Evolutionary conservation across 2,888 invertebrate species (phyloP).

Genomic region (Mellilla xanthometata): DNA sequence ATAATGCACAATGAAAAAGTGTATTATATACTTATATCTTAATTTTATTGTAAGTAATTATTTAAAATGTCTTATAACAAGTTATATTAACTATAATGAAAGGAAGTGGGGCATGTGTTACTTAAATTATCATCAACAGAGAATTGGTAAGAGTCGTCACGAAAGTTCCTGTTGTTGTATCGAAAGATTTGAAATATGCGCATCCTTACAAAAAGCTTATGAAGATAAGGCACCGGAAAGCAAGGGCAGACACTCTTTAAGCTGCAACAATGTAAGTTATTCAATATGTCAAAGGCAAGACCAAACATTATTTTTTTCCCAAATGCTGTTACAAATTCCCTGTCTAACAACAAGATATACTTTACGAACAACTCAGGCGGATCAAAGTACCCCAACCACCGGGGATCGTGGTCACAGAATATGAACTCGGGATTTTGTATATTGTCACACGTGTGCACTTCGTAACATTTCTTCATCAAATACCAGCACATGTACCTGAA

Average conservation of each 20-base stretch:
- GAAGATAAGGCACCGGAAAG: conserved; percentile 3
- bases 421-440: not conserved
- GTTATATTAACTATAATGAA: too few species aligned
- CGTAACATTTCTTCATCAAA: conserved; percentile 1
- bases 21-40: too few species aligned
- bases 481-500: conserved; percentile 1
- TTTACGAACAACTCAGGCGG: not conserved
- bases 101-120: too few species aligned
- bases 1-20: too few species aligned
- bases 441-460: not conserved
- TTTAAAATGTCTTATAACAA: too few species aligned
- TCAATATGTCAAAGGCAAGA: not conserved
- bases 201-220: conserved; percentile 6
- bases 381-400: not conserved
- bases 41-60: too few species aligned
- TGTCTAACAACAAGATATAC: not conserved
- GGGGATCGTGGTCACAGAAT: not conserved
- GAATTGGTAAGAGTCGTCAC: not conserved
- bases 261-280: too few species aligned
- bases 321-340: not conserved
- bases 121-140: not conserved
- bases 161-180: not conserved
- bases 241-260: not conserved
- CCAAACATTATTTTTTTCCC: not conserved
- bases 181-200: conserved; percentile 7